phyloP scores from a whole-genome alignment of 2,888 invertebrate species.

The Tridacna gigas region DNA sequence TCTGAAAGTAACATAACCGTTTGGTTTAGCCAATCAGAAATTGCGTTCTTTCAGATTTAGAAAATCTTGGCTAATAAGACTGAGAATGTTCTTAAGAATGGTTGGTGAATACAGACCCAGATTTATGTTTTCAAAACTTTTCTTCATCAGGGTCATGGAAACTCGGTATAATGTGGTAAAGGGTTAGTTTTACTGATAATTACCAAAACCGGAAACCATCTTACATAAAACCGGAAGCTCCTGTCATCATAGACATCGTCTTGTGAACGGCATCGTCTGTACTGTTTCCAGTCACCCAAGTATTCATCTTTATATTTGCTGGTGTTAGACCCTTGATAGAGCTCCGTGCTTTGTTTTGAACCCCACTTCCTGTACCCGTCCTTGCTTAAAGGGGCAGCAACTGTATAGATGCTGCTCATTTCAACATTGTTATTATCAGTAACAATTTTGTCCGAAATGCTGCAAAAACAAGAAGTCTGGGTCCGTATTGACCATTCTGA shows the following conservation, averaged over 20 bases:
- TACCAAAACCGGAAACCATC: background rate
- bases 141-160: background rate
- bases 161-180: background rate
- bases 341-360: background rate
- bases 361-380: background rate
- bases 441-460: background rate
- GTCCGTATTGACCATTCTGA: no score
- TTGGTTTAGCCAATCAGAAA: no score
- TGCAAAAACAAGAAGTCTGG: background rate
- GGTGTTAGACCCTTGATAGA: background rate
- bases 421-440: background rate
- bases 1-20: no score
- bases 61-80: no score
- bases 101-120: no score
- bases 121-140: background rate
- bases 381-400: no score
- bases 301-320: background rate
- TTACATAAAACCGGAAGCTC: background rate
- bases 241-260: conserved; percentile 2
- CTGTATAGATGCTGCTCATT: conserved; percentile 10
- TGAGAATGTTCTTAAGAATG: no score
- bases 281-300: background rate
- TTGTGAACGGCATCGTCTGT: background rate
- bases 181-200: no score
- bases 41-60: no score